These are phyloP conservation scores for Mya arenaria DNA, from an alignment of 1,140 invertebrate genomes.

Conservation along the genomic window DNA sequence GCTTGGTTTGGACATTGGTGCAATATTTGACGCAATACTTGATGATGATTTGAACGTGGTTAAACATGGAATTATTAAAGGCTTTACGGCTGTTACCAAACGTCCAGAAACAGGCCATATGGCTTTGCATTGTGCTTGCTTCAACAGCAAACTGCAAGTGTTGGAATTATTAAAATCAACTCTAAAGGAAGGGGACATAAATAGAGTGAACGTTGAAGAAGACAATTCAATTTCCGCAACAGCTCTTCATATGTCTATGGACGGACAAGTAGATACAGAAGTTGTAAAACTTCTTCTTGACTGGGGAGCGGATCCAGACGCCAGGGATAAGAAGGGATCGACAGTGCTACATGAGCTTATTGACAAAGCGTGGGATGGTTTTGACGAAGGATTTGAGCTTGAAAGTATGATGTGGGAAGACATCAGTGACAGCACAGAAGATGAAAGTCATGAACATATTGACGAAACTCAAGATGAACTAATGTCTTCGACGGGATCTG, in stretches of 20 bases:
- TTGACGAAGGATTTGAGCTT: not conserved
- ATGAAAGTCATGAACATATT: not conserved
- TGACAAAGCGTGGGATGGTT: not conserved
- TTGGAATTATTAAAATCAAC: not conserved
- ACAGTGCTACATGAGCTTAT: slow-evolving; percentile 15
- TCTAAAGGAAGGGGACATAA: slow-evolving; percentile 3
- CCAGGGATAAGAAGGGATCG: slow-evolving; percentile 8
- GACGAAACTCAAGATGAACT: no score
- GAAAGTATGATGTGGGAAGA: not conserved
- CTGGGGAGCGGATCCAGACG: slow-evolving; percentile 6
- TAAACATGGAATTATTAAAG: not conserved
- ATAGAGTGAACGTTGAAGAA: slow-evolving; percentile 11
- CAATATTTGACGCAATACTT: not conserved
- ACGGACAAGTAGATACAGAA: slow-evolving; percentile 14
- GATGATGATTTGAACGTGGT: slow-evolving; percentile 4
- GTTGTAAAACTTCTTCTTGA: not conserved
- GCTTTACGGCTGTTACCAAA: slow-evolving; percentile 2
- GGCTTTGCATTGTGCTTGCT: slow-evolving; percentile 23
- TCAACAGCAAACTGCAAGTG: slow-evolving; percentile 22
- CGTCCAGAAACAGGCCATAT: not conserved
- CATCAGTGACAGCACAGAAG: not conserved
- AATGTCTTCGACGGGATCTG: no score
- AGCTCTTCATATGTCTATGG: slow-evolving; percentile 32
- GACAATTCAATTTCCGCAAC: slow-evolving; percentile 21
- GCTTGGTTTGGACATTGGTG: not conserved